Evolutionary conservation across 2,888 invertebrate genomes (phyloP).

Genomic region (Brachyptera risi): DNA sequence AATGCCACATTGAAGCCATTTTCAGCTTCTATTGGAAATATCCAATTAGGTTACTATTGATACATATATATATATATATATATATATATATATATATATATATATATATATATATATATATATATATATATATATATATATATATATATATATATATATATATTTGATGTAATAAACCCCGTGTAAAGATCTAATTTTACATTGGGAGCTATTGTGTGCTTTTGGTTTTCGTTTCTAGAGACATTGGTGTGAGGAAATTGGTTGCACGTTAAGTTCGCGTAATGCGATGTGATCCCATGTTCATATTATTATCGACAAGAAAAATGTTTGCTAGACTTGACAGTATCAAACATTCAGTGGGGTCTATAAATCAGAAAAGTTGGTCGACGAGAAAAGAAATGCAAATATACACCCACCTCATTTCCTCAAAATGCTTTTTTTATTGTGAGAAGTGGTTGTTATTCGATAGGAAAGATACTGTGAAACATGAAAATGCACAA

Average conservation of each 20-base stretch:
- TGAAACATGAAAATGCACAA: too few species aligned
- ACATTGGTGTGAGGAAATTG: not conserved
- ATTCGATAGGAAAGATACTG: too few species aligned
- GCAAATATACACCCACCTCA: slow-evolving; percentile 6
- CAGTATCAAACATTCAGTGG: slow-evolving; percentile 1
- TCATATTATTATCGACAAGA: not conserved
- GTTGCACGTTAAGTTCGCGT: not conserved
- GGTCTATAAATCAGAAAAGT: not conserved
- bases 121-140: too few species aligned
- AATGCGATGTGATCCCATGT: not conserved
- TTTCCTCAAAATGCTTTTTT: not conserved
- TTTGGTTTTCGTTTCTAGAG: not conserved
- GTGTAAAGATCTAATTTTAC: not conserved
- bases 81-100: too few species aligned
- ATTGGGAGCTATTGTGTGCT: not conserved
- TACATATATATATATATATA: too few species aligned
- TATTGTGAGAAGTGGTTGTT: too few species aligned
- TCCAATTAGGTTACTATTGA: too few species aligned
- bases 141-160: too few species aligned
- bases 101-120: too few species aligned
- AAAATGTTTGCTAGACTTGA: not conserved
- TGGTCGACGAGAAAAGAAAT: not conserved
- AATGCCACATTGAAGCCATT: too few species aligned
- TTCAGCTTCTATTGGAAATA: too few species aligned
- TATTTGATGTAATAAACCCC: not conserved